These are phyloP conservation scores for Aporophyla lueneburgensis DNA, from an alignment of 2,888 invertebrate genomes.

Conservation along the genomic window DNA sequence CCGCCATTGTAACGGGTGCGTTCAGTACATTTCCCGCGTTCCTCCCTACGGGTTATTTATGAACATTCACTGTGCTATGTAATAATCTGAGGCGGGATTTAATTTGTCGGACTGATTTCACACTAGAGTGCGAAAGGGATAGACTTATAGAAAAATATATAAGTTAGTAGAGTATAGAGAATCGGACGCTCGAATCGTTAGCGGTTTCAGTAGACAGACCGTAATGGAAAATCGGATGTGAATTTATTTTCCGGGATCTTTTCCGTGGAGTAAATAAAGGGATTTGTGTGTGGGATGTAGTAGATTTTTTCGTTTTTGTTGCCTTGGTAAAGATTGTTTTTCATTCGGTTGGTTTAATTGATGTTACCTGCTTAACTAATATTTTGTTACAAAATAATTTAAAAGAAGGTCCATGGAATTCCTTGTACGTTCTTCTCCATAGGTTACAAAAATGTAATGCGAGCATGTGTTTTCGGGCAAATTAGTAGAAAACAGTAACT, in stretches of 20 bases:
- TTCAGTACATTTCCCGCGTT: conserved; percentile 75
- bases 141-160: conserved; percentile 37
- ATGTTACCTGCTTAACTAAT: too few relatives aligned
- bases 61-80: conserved; percentile 93
- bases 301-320: conserved; percentile 58
- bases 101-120: conserved; percentile 94
- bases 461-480: too few relatives aligned
- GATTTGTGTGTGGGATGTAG: conserved; percentile 72
- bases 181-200: conserved; percentile 79
- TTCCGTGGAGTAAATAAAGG: conserved; percentile 75
- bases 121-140: conserved; percentile 86
- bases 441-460: too few relatives aligned
- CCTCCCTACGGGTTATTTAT: conserved; percentile 91
- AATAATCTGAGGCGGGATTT: conserved; percentile 94
- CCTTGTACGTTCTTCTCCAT: too few relatives aligned
- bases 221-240: conserved; percentile 83
- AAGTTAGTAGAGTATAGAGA: conserved; percentile 67
- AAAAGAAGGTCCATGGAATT: too few relatives aligned
- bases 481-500: too few relatives aligned
- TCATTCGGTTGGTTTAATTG: conserved; percentile 15
- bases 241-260: conserved; percentile 73
- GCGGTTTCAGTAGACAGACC: conserved; percentile 81
- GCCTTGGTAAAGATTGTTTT: conserved; percentile 13
- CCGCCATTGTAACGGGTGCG: conserved; percentile 70
- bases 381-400: too few relatives aligned